Evolutionary conservation across 1,140 invertebrate species (phyloP).

Genomic region (Coenobita brevimanus): DNA sequence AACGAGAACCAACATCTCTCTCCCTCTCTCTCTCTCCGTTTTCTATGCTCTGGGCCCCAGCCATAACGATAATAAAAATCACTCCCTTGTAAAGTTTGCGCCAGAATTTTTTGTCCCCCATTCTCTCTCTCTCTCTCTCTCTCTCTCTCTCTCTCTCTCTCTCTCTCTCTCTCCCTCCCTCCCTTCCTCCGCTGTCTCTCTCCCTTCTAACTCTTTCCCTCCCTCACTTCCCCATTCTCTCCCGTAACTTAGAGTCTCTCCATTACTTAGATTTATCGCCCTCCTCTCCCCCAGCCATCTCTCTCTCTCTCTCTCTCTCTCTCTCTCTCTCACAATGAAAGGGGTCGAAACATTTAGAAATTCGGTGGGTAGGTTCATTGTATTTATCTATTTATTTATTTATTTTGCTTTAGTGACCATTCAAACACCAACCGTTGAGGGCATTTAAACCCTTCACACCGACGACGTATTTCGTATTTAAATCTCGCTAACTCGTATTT

Average conservation of each 20-base stretch:
- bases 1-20: too few species aligned
- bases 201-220: neutral
- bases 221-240: neutral
- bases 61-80: slow-evolving; percentile 30
- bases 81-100: neutral
- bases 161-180: slow-evolving; percentile 11
- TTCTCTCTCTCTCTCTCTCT: neutral
- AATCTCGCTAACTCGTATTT: too few species aligned
- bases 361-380: too few species aligned
- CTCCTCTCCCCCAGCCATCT: neutral
- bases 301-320: neutral
- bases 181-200: too few species aligned
- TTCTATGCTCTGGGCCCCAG: neutral
- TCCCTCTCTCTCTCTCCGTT: neutral
- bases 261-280: neutral
- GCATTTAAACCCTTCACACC: too few species aligned
- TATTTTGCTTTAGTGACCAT: too few species aligned
- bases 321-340: too few species aligned
- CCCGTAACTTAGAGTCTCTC: neutral
- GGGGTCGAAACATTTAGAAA: too few species aligned
- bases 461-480: too few species aligned
- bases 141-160: slow-evolving; percentile 5
- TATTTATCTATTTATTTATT: too few species aligned
- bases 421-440: too few species aligned
- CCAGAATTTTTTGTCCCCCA: neutral